These are phyloP conservation scores for Sarotherodon lohbergeri DNA, from an alignment of 2,113 vertebrate genomes.

Conservation along the genomic window DNA sequence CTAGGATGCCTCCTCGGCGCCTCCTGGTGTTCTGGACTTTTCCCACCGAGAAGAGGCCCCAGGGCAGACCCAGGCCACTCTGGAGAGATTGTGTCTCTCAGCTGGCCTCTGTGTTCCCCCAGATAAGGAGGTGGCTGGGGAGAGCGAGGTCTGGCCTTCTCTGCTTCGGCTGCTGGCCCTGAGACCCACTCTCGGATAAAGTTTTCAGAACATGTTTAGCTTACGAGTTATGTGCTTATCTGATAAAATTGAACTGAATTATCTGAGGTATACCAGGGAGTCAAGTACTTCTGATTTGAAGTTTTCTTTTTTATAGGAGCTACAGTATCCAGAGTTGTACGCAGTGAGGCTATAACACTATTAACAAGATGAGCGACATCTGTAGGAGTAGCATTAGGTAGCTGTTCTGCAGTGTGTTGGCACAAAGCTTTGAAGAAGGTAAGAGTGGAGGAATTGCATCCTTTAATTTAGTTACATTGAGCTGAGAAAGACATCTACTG, in stretches of 20 bases:
- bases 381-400: background rate
- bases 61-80: background rate
- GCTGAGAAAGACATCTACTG: background rate
- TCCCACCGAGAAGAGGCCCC: background rate
- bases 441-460: background rate
- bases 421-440: background rate
- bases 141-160: background rate
- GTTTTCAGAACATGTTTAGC: background rate
- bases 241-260: background rate
- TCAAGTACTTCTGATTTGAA: background rate
- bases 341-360: background rate
- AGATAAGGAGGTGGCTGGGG: background rate
- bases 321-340: background rate
- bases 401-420: background rate
- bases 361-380: background rate
- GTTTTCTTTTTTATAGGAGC: background rate
- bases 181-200: background rate
- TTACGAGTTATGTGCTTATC: background rate
- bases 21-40: background rate
- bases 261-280: background rate
- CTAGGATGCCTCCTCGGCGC: background rate
- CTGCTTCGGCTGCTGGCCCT: background rate
- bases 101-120: background rate
- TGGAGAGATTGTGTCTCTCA: background rate
- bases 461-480: background rate